These are phyloP conservation scores for Narcine bancroftii DNA, from an alignment of 2,113 vertebrate species.

Conservation along the genomic window DNA sequence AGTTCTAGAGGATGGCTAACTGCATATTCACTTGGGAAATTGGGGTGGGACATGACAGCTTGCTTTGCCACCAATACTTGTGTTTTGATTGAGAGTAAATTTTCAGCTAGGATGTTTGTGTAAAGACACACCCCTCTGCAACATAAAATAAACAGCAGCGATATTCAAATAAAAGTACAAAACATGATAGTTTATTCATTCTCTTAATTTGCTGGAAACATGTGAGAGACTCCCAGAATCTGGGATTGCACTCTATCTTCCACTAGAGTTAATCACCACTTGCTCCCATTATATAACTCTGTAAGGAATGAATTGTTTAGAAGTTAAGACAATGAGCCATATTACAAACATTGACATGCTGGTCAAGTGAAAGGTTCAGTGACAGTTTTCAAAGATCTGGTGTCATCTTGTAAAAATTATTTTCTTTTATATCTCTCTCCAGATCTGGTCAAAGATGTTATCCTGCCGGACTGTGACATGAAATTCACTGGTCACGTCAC, in stretches of 20 bases:
- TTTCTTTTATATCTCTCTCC: conserved; percentile 11
- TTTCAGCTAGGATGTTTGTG: neutral
- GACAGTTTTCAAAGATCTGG: neutral
- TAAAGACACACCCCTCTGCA: neutral
- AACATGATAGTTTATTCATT: neutral
- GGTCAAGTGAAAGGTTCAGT: neutral
- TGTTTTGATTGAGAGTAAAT: neutral
- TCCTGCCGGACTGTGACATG: conserved; percentile 86
- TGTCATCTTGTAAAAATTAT: neutral
- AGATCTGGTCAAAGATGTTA: conserved; percentile 78
- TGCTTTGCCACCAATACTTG: too few relatives aligned
- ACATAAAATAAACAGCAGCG: neutral
- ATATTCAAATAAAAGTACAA: neutral
- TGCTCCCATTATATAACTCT: neutral
- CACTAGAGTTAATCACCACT: too few relatives aligned
- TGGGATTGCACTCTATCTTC: too few relatives aligned
- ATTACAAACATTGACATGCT: neutral
- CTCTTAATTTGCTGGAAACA: too few relatives aligned
- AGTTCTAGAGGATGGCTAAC: too few relatives aligned
- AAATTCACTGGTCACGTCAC: conserved; percentile 88
- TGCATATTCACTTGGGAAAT: too few relatives aligned
- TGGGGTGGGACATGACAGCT: too few relatives aligned
- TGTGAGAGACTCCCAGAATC: too few relatives aligned
- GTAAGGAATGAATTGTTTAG: conserved; percentile 24
- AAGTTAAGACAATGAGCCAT: neutral